Conservation (phyloP, 2,113 vertebrate species). For the Corythoichthys haematopterus region DNA sequence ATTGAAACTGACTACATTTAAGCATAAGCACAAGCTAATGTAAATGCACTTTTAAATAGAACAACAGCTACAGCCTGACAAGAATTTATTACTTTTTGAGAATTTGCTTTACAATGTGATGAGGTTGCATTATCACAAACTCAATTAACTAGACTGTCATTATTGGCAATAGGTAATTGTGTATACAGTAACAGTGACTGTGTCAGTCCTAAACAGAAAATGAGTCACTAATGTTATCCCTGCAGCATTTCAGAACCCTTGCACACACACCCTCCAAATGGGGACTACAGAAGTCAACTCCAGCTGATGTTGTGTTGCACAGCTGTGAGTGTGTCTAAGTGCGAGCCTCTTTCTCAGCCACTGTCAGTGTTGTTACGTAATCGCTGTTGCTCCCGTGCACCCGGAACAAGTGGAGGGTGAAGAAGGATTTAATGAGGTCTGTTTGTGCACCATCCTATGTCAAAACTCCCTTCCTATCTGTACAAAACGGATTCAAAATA, state of each 20-base stretch:
- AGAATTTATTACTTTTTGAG: too few relatives aligned
- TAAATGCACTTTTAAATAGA: too few relatives aligned
- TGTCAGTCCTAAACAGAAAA: not conserved
- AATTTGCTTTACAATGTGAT: too few relatives aligned
- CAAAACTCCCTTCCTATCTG: constrained; percentile 20
- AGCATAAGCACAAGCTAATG: too few relatives aligned
- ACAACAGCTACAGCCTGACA: too few relatives aligned
- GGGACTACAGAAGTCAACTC: constrained; percentile 14
- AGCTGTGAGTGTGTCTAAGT: constrained; percentile 21
- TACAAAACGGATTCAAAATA: constrained; percentile 5
- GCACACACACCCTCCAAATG: not conserved
- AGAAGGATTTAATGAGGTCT: constrained; percentile 48
- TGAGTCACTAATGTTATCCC: not conserved
- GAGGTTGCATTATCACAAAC: not conserved
- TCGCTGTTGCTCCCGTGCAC: constrained; percentile 37
- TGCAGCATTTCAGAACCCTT: not conserved
- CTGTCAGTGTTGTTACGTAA: constrained; percentile 42
- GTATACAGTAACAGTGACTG: not conserved
- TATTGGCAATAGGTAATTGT: not conserved
- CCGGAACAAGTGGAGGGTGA: constrained; percentile 49
- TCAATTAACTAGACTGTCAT: not conserved
- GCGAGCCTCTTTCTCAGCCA: constrained; percentile 11
- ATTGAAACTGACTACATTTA: too few relatives aligned
- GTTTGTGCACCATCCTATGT: constrained; percentile 37
- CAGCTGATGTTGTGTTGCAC: constrained; percentile 28